Evolutionary conservation across 2,888 invertebrate genomes (phyloP), one percentile per base, ranked within the genome.

Genomic region (Cheiracanthium punctorium): DNA sequence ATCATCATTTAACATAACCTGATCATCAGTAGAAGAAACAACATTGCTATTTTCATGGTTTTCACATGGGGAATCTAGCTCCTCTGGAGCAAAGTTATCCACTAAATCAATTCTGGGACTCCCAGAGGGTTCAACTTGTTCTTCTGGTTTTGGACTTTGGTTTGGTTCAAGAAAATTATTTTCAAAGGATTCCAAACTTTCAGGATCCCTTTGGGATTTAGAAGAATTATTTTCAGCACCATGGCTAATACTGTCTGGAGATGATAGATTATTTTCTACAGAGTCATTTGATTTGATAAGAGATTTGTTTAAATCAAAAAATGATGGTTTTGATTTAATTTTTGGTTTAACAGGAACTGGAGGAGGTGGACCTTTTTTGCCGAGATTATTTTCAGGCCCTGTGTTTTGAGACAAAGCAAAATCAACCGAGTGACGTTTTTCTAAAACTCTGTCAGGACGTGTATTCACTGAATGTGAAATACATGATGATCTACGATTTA

Each of bases 291-390:
- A 10, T 24, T 58, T 72, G 12, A 24, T 29, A 32, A 65, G 33
- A 32, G 33, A 20, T 64, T 71, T 77, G 43, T 17, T n/a, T 30
- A 43, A 29, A 14, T 64, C 67, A 29, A 32, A 32, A n/a, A 30
- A 37, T 17, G 37, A 12, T 33, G 71, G 29, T 72, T 80, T 85
- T 43, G 70, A 28, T 43, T 75, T 85, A 17, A 80, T 8, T 75
- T 88, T 88, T 30, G 87, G 87, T 67, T 88, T 88, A 7, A 73
- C 43, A 58, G 87, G 87, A 30, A 88, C 72, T 32, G 87, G 86
- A 43, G 87, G 87, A 30, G 87, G 87, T 33, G 79, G 87, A 17
- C 64, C 71, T 67, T 88, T 88, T 29, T 75, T 84, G 12, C 20
- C 37, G 58, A 58, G 10, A 30, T 48, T 65, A 58, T 69, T 74